Evolutionary conservation across 2,797 vertebrate genomes (phyloP), one percentile per base, ranked within the genome.

Genomic region (Pelobates cultripes): DNA sequence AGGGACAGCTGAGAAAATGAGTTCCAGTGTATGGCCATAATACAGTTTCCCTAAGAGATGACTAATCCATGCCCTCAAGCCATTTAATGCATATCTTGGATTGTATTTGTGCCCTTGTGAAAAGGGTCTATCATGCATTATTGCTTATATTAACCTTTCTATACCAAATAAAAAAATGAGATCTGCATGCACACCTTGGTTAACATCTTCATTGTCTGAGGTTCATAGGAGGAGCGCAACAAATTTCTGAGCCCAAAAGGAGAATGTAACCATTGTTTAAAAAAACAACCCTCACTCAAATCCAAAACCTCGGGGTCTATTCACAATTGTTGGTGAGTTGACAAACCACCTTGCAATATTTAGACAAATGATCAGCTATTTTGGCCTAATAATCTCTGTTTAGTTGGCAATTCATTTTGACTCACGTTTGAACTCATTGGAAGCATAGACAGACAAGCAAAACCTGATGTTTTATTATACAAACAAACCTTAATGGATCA

Each of bases 111-210:
- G 53, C 43, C 63, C 72, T 75, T 80, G 55, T 74, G 53, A 44
- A 80, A 61, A 81, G 14, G 28, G 73, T 75, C 55, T 28, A 61
- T 42, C n/a, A 28, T 70, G 41, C 57, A 75, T 80, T 75, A 81
- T 81, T 81, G 73, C 73, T 75, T 81, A 75, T 43, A 81, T 81
- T 81, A 81, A 81, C 79, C 79, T 81, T 81, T 81, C 51, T 44
- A 43, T 64, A 17, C 57, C 73, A 75, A 44, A 64, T 75, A 43
- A 45, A 64, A 40, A 47, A 75, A 44, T n/a, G 14, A 75, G 42
- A 63, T 75, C 61, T 81, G 43, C 15, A 75, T 81, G 43, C 66
- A 81, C 74, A 45, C 53, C 13, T 78, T 28, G 63, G 55, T 78
- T 60, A 61, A 17, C 40, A 28, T 17, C 72, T 15, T 15, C 55